These are phyloP conservation scores for Dasyornis broadbenti DNA, from an alignment of 2,113 vertebrate genomes.

Conservation along the genomic window DNA sequence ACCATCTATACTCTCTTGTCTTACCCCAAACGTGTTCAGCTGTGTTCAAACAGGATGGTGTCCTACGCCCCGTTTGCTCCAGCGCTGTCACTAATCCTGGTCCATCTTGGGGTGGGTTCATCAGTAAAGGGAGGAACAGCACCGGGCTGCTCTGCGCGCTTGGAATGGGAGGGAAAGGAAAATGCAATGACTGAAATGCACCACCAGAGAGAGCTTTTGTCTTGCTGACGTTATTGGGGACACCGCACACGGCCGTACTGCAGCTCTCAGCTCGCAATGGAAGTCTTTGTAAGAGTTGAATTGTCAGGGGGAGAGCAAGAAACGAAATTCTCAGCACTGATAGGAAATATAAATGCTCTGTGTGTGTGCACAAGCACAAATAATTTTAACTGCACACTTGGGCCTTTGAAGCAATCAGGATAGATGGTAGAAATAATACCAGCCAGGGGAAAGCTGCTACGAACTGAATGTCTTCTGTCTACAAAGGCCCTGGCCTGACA, in stretches of 20 bases:
- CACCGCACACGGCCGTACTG: rapidly evolving
- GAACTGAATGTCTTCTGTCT: not conserved
- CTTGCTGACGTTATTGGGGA: not conserved
- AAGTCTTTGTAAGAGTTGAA: not conserved
- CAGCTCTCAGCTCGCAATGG: rapidly evolving
- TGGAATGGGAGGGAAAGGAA: not conserved
- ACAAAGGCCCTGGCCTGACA: not conserved
- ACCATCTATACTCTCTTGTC: rapidly evolving
- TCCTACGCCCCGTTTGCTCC: not conserved
- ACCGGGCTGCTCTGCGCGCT: rapidly evolving
- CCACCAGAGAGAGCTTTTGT: conserved; percentile 34
- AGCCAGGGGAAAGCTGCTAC: not conserved
- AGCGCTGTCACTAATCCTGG: not conserved
- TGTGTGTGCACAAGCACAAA: not conserved
- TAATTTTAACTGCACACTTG: not conserved
- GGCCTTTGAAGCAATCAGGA: not conserved
- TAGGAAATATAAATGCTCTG: not conserved
- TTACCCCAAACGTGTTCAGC: not conserved
- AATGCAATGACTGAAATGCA: not conserved
- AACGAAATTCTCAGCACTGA: not conserved
- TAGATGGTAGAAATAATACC: not conserved
- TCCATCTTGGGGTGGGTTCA: not conserved
- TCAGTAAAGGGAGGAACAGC: not conserved
- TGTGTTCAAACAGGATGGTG: not conserved
- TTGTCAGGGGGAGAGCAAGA: not conserved